Evolutionary conservation across 2,113 vertebrate species (phyloP).

Genomic region (Spea bombifrons): DNA sequence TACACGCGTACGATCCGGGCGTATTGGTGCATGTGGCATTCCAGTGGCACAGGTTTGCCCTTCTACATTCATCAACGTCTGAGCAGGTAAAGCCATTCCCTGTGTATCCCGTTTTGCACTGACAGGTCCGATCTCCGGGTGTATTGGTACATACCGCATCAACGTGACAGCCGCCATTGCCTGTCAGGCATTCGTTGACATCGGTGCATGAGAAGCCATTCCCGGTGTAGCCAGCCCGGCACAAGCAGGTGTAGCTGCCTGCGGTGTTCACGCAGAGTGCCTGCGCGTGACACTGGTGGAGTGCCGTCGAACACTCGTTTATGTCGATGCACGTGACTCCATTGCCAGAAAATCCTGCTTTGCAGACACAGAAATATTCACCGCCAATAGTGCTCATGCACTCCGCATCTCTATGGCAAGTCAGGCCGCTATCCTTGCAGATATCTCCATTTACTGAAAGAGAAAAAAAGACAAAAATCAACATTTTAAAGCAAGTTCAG

Average conservation of each 20-base stretch:
- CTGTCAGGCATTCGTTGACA: slow-evolving; percentile 65
- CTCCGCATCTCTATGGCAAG: slow-evolving; percentile 62
- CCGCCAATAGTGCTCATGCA: slow-evolving; percentile 58
- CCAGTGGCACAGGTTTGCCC: slow-evolving; percentile 68
- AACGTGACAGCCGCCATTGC: slow-evolving; percentile 69
- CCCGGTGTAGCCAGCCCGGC: slow-evolving; percentile 64
- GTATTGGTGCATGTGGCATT: slow-evolving; percentile 75
- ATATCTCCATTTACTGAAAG: slow-evolving; percentile 55
- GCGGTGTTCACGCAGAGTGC: slow-evolving; percentile 65
- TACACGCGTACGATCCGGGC: slow-evolving; percentile 70
- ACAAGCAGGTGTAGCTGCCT: slow-evolving; percentile 70
- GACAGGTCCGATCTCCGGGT: slow-evolving; percentile 63
- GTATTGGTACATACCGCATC: slow-evolving; percentile 65
- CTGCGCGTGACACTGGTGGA: slow-evolving; percentile 61
- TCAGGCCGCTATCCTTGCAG: slow-evolving; percentile 58
- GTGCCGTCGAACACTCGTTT: slow-evolving; percentile 63
- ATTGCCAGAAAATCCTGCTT: slow-evolving; percentile 63
- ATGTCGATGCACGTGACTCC: slow-evolving; percentile 66
- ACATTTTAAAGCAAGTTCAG: no score
- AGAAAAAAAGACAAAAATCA: slow-evolving; percentile 2
- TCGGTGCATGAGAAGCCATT: slow-evolving; percentile 67
- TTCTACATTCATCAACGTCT: slow-evolving; percentile 67
- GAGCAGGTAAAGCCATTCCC: slow-evolving; percentile 68
- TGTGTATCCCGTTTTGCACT: slow-evolving; percentile 64
- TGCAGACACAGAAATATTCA: slow-evolving; percentile 60